Percentiles rank a stretch among this genome's conserved stretches.
Conservation (phyloP, 2,113 vertebrate species). For the Chiloscyllium plagiosum region DNA sequence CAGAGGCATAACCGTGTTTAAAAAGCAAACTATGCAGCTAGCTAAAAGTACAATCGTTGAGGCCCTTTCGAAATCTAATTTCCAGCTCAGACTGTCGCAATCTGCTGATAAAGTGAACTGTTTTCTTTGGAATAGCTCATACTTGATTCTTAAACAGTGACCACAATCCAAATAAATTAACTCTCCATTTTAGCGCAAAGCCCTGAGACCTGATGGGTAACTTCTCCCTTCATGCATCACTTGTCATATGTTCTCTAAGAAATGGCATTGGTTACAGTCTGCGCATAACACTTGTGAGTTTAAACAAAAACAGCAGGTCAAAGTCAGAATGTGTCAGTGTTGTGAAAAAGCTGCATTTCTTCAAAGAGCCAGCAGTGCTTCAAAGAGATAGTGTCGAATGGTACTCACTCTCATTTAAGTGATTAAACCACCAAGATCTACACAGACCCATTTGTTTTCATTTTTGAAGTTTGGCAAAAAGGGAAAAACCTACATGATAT, state of each 20-base stretch:
- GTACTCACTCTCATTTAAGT: background rate
- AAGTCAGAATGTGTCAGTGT: slow-evolving; percentile 35
- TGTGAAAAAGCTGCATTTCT: background rate
- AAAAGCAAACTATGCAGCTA: background rate
- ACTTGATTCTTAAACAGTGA: slow-evolving; percentile 45
- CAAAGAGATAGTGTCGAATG: background rate
- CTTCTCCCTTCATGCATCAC: slow-evolving; percentile 51
- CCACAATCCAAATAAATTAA: slow-evolving; percentile 47
- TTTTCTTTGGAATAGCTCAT: background rate
- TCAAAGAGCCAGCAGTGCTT: background rate
- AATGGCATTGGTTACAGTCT: slow-evolving; percentile 53
- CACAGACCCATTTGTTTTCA: background rate
- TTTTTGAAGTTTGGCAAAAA: background rate
- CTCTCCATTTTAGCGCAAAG: slow-evolving; percentile 51
- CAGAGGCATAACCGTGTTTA: background rate
- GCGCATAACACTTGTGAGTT: slow-evolving; percentile 45
- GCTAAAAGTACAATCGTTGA: background rate
- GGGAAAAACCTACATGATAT: background rate
- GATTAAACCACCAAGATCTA: background rate
- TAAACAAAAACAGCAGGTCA: slow-evolving; percentile 43
- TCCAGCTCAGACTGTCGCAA: background rate
- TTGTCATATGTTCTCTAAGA: slow-evolving; percentile 48
- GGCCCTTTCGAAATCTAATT: background rate
- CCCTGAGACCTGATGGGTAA: slow-evolving; percentile 52
- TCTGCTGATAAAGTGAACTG: background rate